Conservation (phyloP, 2,797 vertebrate genomes). For the Pseudotriccus pelzelni region DNA sequence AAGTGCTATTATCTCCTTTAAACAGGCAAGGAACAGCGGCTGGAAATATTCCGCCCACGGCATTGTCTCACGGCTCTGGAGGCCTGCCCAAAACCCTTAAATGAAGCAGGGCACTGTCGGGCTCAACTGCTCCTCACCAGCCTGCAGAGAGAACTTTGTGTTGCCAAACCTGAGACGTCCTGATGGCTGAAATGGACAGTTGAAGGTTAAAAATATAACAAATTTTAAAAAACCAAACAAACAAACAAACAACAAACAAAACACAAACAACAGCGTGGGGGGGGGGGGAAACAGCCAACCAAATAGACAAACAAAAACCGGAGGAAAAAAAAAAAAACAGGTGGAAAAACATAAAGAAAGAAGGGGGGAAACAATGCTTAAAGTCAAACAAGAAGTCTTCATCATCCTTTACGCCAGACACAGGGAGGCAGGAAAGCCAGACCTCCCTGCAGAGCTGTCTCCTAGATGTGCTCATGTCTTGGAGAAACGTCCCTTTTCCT, state of each 20-base stretch:
- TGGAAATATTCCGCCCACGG: background rate
- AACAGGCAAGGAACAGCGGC: background rate
- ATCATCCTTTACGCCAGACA: background rate
- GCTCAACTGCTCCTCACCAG: background rate
- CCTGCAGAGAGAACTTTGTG: background rate
- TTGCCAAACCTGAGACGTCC: background rate
- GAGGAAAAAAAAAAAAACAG: background rate
- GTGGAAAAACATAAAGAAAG: too few relatives aligned
- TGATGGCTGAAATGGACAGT: background rate
- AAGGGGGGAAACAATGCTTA: rapidly evolving
- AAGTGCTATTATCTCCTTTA: constrained; percentile 42
- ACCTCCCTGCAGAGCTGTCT: background rate
- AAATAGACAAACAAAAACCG: background rate
- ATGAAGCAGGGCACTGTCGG: background rate
- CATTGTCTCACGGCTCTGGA: background rate
- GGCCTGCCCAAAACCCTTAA: background rate
- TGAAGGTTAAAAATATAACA: background rate
- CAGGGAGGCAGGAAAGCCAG: background rate
- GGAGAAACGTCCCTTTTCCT: background rate
- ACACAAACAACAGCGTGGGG: too few relatives aligned
- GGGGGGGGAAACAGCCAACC: too few relatives aligned
- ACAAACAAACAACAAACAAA: background rate
- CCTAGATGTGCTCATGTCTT: background rate
- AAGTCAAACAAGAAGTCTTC: background rate
- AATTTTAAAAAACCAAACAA: background rate